A percentile compares a stretch with the other conserved stretches of the same genome.
These are phyloP conservation scores for Chrysocyon brachyurus DNA, from an alignment of 2,797 vertebrate genomes.

Conservation along the genomic window DNA sequence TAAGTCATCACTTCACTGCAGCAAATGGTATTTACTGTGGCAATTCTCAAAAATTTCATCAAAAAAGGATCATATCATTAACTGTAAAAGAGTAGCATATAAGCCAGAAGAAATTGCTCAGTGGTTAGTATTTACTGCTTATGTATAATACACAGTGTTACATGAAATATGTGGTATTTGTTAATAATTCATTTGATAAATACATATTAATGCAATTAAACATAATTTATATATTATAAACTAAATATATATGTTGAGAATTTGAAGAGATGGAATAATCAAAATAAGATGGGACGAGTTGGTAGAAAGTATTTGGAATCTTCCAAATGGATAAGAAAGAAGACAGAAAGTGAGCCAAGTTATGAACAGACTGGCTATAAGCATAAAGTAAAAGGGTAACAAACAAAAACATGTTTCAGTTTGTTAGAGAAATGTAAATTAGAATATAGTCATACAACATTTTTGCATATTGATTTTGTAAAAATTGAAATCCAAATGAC, in stretches of 20 bases:
- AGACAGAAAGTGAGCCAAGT: neutral
- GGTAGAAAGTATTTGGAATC: neutral
- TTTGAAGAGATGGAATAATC: neutral
- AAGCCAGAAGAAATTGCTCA: neutral
- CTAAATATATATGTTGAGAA: neutral
- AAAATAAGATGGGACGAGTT: neutral
- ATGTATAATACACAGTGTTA: neutral
- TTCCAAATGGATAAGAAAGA: neutral
- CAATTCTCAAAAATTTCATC: neutral
- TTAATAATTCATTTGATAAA: neutral
- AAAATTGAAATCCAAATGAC: neutral
- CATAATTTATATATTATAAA: neutral
- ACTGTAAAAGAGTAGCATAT: neutral
- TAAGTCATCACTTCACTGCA: neutral
- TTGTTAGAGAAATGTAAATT: conserved; percentile 18
- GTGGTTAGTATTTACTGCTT: neutral
- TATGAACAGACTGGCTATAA: neutral
- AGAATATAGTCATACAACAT: neutral
- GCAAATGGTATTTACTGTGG: neutral
- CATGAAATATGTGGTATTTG: neutral
- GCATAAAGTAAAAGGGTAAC: neutral
- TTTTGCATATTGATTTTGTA: neutral
- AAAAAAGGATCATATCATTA: neutral
- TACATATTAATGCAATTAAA: neutral
- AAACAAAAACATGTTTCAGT: neutral